Conservation (phyloP, 2,888 invertebrate genomes). For the Sesia apiformis region DNA sequence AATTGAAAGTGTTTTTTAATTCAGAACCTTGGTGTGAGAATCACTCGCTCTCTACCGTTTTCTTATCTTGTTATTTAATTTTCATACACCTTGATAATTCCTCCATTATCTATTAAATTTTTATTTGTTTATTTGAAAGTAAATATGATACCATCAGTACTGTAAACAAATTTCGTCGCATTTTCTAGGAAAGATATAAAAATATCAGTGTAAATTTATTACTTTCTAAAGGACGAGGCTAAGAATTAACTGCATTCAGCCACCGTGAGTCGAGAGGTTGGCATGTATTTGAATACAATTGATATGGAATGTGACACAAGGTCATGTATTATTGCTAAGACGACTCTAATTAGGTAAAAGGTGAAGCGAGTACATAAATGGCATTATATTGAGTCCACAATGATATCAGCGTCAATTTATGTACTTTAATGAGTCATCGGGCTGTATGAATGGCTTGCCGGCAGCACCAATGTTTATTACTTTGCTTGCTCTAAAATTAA, state of each 20-base stretch:
- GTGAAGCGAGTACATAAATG: constrained; percentile 32
- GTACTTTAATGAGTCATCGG: constrained; percentile 62
- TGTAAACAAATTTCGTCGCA: too few relatives aligned
- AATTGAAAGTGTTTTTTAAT: too few relatives aligned
- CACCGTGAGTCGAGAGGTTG: neutral
- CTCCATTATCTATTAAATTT: too few relatives aligned
- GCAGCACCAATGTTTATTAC: constrained; percentile 1
- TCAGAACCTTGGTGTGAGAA: too few relatives aligned
- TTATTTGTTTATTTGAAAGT: too few relatives aligned
- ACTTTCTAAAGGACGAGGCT: neutral
- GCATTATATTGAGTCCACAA: constrained; percentile 32
- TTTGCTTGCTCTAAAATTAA: constrained; percentile 16
- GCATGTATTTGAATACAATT: constrained; percentile 23
- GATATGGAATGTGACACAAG: constrained; percentile 40
- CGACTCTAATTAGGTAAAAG: constrained; percentile 46
- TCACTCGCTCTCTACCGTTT: too few relatives aligned
- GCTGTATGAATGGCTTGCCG: constrained; percentile 32
- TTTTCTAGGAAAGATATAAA: too few relatives aligned
- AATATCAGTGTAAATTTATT: neutral
- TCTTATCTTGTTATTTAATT: too few relatives aligned
- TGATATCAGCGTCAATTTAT: constrained; percentile 63
- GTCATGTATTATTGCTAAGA: constrained; percentile 34
- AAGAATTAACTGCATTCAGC: neutral
- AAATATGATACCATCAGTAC: too few relatives aligned
- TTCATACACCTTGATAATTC: too few relatives aligned